phyloP scores from a whole-genome alignment of 2,888 invertebrate genomes.

The Agrotis clavis region DNA sequence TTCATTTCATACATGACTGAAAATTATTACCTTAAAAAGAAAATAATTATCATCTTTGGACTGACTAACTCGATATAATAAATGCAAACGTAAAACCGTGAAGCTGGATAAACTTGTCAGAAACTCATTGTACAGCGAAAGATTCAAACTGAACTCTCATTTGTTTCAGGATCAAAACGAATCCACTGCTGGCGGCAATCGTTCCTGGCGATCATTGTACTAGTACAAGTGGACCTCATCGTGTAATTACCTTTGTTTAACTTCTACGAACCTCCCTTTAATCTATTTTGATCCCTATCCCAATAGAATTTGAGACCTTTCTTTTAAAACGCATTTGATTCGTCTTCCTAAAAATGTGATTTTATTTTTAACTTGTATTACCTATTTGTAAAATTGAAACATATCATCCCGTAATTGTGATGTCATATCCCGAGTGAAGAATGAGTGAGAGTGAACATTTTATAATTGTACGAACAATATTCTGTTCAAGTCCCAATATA shows the following conservation, averaged over 20 bases:
- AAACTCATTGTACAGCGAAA: neutral
- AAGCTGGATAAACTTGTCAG: too few species aligned
- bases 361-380: conserved; percentile 33
- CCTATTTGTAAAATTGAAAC: conserved; percentile 72
- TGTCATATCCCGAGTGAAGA: conserved; percentile 80
- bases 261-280: conserved; percentile 24
- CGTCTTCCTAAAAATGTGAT: conserved; percentile 44
- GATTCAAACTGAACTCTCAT: conserved; percentile 25
- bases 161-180: conserved; percentile 85
- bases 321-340: conserved; percentile 23
- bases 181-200: conserved; percentile 84
- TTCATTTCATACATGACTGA: too few species aligned
- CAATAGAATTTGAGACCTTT: conserved; percentile 49
- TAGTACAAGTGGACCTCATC: conserved; percentile 84
- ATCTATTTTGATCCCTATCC: conserved; percentile 46
- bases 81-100: too few species aligned
- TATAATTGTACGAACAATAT: conserved; percentile 75
- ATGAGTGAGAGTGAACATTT: conserved; percentile 74
- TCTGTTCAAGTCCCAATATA: conserved; percentile 63
- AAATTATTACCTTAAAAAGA: too few species aligned
- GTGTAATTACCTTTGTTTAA: conserved; percentile 68
- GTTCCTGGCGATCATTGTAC: conserved; percentile 79
- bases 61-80: too few species aligned
- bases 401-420: conserved; percentile 81
- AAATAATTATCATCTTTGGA: too few species aligned